Conservation (phyloP, 2,888 invertebrate species). For the Aethes cnicana region DNA sequence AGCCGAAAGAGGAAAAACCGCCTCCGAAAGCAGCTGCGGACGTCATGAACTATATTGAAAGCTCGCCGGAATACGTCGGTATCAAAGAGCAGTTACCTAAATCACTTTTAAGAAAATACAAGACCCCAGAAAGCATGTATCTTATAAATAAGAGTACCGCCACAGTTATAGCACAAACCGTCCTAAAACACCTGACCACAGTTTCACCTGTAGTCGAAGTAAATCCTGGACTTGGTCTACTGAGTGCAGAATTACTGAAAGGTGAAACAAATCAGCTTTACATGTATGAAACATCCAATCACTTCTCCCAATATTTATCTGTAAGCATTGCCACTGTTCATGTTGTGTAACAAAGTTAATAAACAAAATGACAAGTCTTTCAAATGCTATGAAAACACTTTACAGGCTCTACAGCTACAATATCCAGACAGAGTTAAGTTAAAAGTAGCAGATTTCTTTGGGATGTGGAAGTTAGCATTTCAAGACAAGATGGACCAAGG, state of each 20-base stretch:
- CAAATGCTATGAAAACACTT: no score
- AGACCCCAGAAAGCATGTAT: slow-evolving; percentile 66
- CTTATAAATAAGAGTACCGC: slow-evolving; percentile 68
- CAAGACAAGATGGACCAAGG: slow-evolving; percentile 83
- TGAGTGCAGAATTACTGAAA: slow-evolving; percentile 83
- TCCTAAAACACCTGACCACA: slow-evolving; percentile 54
- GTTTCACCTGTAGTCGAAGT: slow-evolving; percentile 83
- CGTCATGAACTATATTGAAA: slow-evolving; percentile 61
- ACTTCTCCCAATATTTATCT: slow-evolving; percentile 72
- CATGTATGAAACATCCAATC: slow-evolving; percentile 81
- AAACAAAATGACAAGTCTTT: no score
- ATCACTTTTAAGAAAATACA: slow-evolving; percentile 62
- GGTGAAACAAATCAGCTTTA: slow-evolving; percentile 75
- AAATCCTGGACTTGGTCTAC: slow-evolving; percentile 86
- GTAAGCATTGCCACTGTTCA: slow-evolving; percentile 50
- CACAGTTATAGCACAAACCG: slow-evolving; percentile 54
- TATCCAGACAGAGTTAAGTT: slow-evolving; percentile 67
- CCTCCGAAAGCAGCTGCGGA: slow-evolving; percentile 55
- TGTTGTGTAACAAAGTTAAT: neutral
- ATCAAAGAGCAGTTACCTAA: slow-evolving; percentile 62
- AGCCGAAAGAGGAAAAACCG: slow-evolving; percentile 48
- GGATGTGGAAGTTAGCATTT: slow-evolving; percentile 79
- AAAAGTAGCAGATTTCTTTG: slow-evolving; percentile 81
- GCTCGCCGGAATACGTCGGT: slow-evolving; percentile 50
- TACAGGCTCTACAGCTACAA: slow-evolving; percentile 56